Conservation (phyloP, 2,888 invertebrate species). For the Zygogramma bicolorata region DNA sequence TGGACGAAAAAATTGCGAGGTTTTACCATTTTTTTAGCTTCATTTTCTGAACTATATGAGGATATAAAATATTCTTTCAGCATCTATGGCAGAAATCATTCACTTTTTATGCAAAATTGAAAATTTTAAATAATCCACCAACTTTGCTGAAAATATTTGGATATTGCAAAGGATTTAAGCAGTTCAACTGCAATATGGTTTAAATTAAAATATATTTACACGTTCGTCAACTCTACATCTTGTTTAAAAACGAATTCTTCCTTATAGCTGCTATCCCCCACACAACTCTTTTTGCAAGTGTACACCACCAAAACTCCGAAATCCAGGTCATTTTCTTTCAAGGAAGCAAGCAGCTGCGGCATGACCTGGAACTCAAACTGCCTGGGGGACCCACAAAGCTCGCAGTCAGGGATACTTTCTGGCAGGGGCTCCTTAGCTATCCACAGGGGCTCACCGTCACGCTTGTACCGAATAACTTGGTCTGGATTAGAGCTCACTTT, state of each 20-base stretch:
- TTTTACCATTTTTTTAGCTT: too few relatives aligned
- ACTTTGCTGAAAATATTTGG: too few relatives aligned
- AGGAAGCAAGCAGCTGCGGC: slow-evolving; percentile 62
- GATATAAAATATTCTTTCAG: too few relatives aligned
- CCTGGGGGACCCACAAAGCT: slow-evolving; percentile 79
- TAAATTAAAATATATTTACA: background rate
- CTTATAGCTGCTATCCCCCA: slow-evolving; percentile 72
- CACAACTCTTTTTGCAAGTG: slow-evolving; percentile 86
- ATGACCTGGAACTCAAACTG: slow-evolving; percentile 89
- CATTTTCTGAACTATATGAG: too few relatives aligned
- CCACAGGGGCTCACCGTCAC: slow-evolving; percentile 86
- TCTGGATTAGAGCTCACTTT: slow-evolving; percentile 78
- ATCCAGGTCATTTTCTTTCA: slow-evolving; percentile 73
- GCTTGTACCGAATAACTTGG: slow-evolving; percentile 85
- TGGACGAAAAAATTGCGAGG: too few relatives aligned
- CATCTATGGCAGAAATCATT: too few relatives aligned
- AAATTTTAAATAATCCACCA: too few relatives aligned
- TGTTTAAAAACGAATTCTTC: slow-evolving; percentile 88
- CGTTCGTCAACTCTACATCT: slow-evolving; percentile 70
- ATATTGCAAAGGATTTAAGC: too few relatives aligned
- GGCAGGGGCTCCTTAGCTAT: slow-evolving; percentile 75
- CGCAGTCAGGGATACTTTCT: slow-evolving; percentile 77
- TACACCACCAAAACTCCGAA: slow-evolving; percentile 92
- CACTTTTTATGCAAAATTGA: too few relatives aligned
- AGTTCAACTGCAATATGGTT: too few relatives aligned